Conservation (phyloP, 1,140 invertebrate species). For the Drosophila yakuba region DNA sequence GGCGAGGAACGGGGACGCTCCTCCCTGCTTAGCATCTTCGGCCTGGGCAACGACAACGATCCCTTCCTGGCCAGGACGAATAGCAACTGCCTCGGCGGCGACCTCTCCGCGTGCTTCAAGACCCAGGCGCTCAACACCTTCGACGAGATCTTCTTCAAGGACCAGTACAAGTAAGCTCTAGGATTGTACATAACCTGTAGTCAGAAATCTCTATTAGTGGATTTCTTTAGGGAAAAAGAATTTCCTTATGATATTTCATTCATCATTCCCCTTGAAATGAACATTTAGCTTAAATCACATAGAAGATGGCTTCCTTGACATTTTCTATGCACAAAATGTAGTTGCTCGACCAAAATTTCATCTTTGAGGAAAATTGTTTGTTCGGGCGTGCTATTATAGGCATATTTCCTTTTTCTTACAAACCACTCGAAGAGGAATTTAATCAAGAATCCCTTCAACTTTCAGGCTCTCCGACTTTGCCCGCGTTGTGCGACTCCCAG, state of each 20-base stretch:
- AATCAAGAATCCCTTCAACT: slow-evolving; percentile 16
- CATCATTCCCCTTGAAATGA: neutral
- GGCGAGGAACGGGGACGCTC: slow-evolving; percentile 74
- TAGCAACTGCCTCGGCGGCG: slow-evolving; percentile 89
- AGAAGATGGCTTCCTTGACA: neutral
- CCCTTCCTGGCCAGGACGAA: slow-evolving; percentile 90
- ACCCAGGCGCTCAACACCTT: slow-evolving; percentile 90
- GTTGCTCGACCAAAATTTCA: neutral
- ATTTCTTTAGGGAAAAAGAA: too few species aligned
- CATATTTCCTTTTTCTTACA: neutral
- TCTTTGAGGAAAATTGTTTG: neutral
- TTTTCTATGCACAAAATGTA: neutral
- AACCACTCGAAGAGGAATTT: neutral
- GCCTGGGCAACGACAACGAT: slow-evolving; percentile 89
- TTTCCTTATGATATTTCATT: neutral
- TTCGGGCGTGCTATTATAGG: neutral
- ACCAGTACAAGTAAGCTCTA: slow-evolving; percentile 85
- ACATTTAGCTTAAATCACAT: neutral
- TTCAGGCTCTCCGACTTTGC: slow-evolving; percentile 89
- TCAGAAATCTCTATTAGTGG: too few species aligned
- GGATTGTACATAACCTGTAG: neutral
- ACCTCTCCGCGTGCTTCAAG: slow-evolving; percentile 92
- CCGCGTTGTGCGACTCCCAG: slow-evolving; percentile 88
- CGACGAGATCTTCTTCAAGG: slow-evolving; percentile 90
- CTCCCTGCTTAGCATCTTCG: slow-evolving; percentile 90